Base-by-base conservation (phyloP, 2,888 invertebrate genomes). In the Eristalinus aeneus region DNA sequence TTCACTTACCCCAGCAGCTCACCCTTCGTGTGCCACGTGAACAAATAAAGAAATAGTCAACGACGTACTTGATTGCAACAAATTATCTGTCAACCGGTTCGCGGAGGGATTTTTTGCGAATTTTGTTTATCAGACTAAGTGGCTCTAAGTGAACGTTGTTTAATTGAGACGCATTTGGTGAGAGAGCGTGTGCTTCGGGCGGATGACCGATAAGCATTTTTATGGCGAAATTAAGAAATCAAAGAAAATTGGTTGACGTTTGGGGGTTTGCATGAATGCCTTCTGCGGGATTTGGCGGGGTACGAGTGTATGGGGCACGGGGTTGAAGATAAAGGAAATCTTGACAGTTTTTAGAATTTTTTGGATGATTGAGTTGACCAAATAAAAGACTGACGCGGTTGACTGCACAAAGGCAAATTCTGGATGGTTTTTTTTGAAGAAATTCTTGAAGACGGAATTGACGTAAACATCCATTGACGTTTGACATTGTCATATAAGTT, bases 11-110 rank as follows among this genome's bases (percentile, higher is more conserved):
- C 54, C 53, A 27, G 12, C 46, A 53, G 32, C 53, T 34, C 6
- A 10, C 20, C 63, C 36, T 46, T 46, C 46, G 46, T 46, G 46
- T 16, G 34, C 60, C 71, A 78, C 64, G 78, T 65, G 78, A 60
- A 46, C 58, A 68, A 76, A 65, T 53, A 65, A 22, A 20, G 23
- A 36, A 46, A 16, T 46, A 46, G 46, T 27, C 27, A 56, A 56
- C n/a, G 16, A 54, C 22, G 12, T 20, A 27, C 27, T 78, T 53
- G 27, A 27, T 27, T 27, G 78, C 65, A 71, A 58, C 71, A 78
- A 72, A 78, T 71, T 65, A 71, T 58, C 76, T 63, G 32, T 36
- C 39, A 65, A 32, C 27, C 23, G 2, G 2, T 2, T 27, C 27
- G 64, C 36, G 46, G 56, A 46, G 71, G 12, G n/a, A 1, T 4